These are phyloP conservation scores for Caiman crocodilus DNA, from an alignment of 2,797 vertebrate genomes.

Conservation along the genomic window DNA sequence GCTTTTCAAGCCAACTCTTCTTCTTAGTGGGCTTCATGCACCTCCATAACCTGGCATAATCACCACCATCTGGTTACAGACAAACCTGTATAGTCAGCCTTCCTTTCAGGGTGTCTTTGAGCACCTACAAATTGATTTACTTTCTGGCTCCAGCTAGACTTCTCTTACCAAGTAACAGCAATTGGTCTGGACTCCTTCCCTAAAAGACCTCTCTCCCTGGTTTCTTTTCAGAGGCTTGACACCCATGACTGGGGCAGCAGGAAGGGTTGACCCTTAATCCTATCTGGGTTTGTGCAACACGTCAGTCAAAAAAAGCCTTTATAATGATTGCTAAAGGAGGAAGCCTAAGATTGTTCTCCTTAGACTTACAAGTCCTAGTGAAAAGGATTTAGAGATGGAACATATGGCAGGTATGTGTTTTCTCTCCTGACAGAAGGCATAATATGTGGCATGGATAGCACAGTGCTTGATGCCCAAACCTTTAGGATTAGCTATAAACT, in stretches of 20 bases:
- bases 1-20: background rate
- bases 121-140: background rate
- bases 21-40: rapidly evolving
- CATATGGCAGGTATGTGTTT: background rate
- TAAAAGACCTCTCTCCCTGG: background rate
- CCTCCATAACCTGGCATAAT: background rate
- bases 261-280: too few relatives aligned
- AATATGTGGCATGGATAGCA: background rate
- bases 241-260: background rate
- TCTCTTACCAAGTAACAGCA: background rate
- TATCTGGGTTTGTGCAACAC: too few relatives aligned
- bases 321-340: background rate
- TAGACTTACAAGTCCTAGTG: background rate
- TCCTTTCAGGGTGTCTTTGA: too few relatives aligned
- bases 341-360: background rate
- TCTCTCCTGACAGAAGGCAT: background rate
- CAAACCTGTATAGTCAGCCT: background rate
- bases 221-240: background rate
- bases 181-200: background rate
- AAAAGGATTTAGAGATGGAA: background rate
- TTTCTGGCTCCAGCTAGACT: background rate
- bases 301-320: background rate
- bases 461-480: background rate
- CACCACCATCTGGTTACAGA: background rate
- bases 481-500: background rate